These are phyloP conservation scores for Garrulus glandarius DNA, from an alignment of 2,797 vertebrate species.

Conservation along the genomic window DNA sequence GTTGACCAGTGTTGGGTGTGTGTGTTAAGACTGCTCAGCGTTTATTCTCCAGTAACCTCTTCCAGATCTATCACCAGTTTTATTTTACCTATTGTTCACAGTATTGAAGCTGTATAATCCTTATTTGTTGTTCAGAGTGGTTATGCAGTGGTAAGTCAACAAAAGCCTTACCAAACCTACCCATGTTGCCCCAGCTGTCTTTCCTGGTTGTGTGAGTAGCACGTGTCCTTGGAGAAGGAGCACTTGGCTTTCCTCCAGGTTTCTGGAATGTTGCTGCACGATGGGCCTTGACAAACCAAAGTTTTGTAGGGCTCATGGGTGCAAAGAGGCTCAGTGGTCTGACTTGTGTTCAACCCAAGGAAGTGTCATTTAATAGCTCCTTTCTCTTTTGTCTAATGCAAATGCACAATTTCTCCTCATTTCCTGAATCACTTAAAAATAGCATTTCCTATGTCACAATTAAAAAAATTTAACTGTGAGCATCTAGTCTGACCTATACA, in stretches of 20 bases:
- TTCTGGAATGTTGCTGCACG: background rate
- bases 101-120: background rate
- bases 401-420: background rate
- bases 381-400: background rate
- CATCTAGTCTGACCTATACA: background rate
- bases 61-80: background rate
- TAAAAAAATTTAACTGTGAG: background rate
- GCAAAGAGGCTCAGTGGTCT: background rate
- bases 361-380: background rate
- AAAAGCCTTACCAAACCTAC: background rate
- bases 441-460: background rate
- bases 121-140: background rate
- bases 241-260: background rate
- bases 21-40: background rate
- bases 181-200: background rate
- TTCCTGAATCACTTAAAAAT: background rate
- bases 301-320: background rate
- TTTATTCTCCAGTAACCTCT: background rate
- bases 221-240: background rate
- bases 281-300: rapidly evolving
- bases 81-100: background rate
- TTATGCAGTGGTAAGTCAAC: background rate
- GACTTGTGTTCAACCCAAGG: background rate
- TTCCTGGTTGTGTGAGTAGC: background rate
- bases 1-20: background rate